Percentiles rank a stretch among this genome's conserved stretches.
These are phyloP conservation scores for Poeciliopsis turneri DNA, from an alignment of 2,797 vertebrate species.

Conservation along the genomic window DNA sequence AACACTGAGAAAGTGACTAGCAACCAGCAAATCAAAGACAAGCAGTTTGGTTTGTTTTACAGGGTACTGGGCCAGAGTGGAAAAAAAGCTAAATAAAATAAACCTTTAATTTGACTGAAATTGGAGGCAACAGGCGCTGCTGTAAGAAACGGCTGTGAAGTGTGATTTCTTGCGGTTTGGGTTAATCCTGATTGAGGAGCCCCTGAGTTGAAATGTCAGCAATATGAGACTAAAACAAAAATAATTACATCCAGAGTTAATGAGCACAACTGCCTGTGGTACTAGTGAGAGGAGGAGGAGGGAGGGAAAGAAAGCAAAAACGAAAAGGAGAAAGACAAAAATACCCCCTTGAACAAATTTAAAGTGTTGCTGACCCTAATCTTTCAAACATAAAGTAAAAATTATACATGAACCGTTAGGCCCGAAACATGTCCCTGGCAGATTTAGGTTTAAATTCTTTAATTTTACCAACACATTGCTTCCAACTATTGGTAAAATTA, in stretches of 20 bases:
- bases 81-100: conserved; percentile 77
- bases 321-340: conserved; percentile 14
- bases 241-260: conserved; percentile 80
- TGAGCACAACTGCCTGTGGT: conserved; percentile 74
- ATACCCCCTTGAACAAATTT: conserved; percentile 27
- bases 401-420: conserved; percentile 49
- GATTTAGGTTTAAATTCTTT: conserved; percentile 3
- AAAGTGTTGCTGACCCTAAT: conserved; percentile 27
- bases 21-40: conserved; percentile 71
- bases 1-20: conserved; percentile 53
- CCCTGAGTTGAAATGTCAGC: conserved; percentile 82
- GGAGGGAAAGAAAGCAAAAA: neutral
- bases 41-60: conserved; percentile 75
- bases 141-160: conserved; percentile 74
- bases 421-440: neutral
- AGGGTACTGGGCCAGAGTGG: conserved; percentile 59
- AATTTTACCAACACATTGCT: neutral
- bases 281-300: conserved; percentile 28
- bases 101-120: conserved; percentile 83
- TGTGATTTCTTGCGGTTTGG: conserved; percentile 80
- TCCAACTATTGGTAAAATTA: neutral
- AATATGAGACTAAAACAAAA: conserved; percentile 83
- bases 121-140: conserved; percentile 80
- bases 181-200: conserved; percentile 83
- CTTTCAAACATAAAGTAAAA: conserved; percentile 46